Evolutionary conservation across 2,888 invertebrate species (phyloP), one percentile per base, ranked within the genome.

Genomic region (Acanthosepion pharaonis): DNA sequence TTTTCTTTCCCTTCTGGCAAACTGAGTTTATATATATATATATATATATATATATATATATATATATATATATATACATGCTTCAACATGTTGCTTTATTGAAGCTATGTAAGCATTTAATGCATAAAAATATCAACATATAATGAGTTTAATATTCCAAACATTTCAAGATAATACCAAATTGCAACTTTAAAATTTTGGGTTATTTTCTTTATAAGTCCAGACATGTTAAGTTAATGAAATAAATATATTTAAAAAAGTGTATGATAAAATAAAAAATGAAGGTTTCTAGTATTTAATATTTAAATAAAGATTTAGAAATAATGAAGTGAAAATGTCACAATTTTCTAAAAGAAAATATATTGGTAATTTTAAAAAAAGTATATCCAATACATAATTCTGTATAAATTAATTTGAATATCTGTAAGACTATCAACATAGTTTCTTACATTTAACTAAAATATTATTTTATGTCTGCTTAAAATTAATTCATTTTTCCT

Each of bases 41-140:
- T 91, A 91, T 91, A 91, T 91, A 91, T 91, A 91, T 91, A 91
- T 91, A 91, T n/a, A 91, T 33, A 91, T 3, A 91, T 33, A 91
- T 5, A 91, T 33, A 91, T 28, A 91, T n/a, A 91, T n/a, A 91
- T 28, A 91, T 28, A 48, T 23, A 48, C 28, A 48, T 92, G 51
- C 48, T 49, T 92, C 48, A 49, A 92, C 51, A 92, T 92, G 51
- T 92, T 33, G 11, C 20, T 49, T 92, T 92, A 92, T 48, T 92
- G 23, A 49, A 42, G 49, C 20, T 18, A 49, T 20, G 11, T 6
- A 48, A 42, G 25, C 28, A 25, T 92, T 49, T 25, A 49, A 28
- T 92, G 48, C n/a, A 92, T 92, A 48, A 92, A 92, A 48, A 48
- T 92, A 92, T 51, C 49, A 51, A 51, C 48, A 20, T 53, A 28